phyloP scores from a whole-genome alignment of 2,797 vertebrate species.

The Moxostoma hubbsi region DNA sequence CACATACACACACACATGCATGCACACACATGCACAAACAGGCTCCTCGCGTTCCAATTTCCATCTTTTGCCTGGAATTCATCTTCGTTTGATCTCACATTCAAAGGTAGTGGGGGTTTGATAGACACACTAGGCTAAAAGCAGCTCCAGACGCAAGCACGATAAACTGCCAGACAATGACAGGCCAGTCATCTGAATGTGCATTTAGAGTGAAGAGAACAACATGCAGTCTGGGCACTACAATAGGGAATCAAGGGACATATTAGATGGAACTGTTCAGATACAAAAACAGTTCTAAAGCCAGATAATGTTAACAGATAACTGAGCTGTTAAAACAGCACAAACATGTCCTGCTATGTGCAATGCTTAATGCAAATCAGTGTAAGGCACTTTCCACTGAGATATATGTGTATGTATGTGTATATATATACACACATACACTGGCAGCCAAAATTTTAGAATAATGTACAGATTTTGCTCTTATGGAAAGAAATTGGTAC shows the following conservation, averaged over 20 bases:
- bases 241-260: constrained; percentile 88
- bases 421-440: no score
- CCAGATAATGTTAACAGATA: constrained; percentile 82
- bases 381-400: no score
- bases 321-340: constrained; percentile 62
- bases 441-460: no score
- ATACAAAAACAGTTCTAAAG: constrained; percentile 86
- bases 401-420: no score
- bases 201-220: constrained; percentile 83
- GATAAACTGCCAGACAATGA: constrained; percentile 89
- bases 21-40: constrained; percentile 44
- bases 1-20: constrained; percentile 63
- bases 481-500: no score
- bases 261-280: constrained; percentile 89
- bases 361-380: constrained; percentile 44
- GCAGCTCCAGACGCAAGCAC: constrained; percentile 86
- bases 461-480: no score
- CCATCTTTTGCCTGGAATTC: constrained; percentile 85
- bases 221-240: constrained; percentile 83
- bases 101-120: constrained; percentile 88
- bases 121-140: constrained; percentile 87
- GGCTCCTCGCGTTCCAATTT: constrained; percentile 52
- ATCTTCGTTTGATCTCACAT: constrained; percentile 92
- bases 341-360: constrained; percentile 43
- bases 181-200: constrained; percentile 85